Base-by-base conservation (phyloP, 2,113 vertebrate species). In the Microcebus griseorufus region DNA sequence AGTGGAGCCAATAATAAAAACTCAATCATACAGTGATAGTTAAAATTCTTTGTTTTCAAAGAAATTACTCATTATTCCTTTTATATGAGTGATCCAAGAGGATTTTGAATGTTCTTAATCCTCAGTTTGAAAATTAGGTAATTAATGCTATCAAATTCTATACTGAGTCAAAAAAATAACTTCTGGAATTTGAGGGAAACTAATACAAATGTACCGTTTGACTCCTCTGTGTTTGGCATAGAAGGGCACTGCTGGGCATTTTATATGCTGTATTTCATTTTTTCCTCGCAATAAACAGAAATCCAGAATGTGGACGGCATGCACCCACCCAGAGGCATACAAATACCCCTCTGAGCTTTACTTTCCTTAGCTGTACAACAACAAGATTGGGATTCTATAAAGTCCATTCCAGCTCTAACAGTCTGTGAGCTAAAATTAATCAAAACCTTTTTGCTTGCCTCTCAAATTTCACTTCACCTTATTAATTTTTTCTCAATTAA, bases 401-500 rank as follows among this genome's bases (percentile, higher is more conserved):
- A 79, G 51, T 27, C 37, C 11, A 8, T 20, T 64, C 85, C 32
- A 81, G 67, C 27, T 83, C 73, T 84, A 51, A 32, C n/a, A 17
- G 6, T 51, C 76, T 84, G 34, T 23, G 9, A 81, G 17, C n/a
- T 39, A 92, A 94, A 90, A 51, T 65, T 60, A 94, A 42, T 45
- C 42, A 91, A 94, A 93, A 69, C 32, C 34, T 82, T 72, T 37
- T 60, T 55, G 1, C 72, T 92, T 82, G n/a, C 79, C 73, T 93
- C 37, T 60, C 48, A 79, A 39, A 86, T 90, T 93, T 87, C 67
- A 51, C 20, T 73, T 4, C 0, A 4, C 48, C 25, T 79, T n/a
- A 53, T 34, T 93, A n/a, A 79, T 95, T 81, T 88, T 96, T 89
- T 88, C 75, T 96, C 95, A 90, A 1, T 88, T 92, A 97, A 89